phyloP scores from a whole-genome alignment of 2,113 vertebrate genomes.

The Chionodraco myersi region DNA sequence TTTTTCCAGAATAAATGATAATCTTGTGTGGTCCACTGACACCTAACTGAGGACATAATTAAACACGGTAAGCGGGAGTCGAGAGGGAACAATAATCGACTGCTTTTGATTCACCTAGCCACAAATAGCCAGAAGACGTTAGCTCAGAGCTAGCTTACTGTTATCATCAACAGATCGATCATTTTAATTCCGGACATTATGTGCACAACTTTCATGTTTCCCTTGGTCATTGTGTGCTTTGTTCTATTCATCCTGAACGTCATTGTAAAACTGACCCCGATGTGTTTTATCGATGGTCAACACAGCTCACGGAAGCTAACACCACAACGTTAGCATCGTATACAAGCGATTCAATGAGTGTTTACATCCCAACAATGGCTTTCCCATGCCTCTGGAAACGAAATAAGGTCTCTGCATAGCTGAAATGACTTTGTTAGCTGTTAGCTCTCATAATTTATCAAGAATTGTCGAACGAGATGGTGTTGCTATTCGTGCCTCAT shows the following conservation, averaged over 20 bases:
- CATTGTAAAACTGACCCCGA: accelerated
- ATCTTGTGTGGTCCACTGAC: conserved; percentile 16
- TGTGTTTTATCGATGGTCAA: conserved; percentile 33
- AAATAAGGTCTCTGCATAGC: not conserved
- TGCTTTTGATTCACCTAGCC: conserved; percentile 59
- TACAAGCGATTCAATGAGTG: conserved; percentile 48
- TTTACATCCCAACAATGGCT: conserved; percentile 43
- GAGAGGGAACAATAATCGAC: conserved; percentile 26
- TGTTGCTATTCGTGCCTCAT: not conserved
- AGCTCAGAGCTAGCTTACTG: conserved; percentile 69
- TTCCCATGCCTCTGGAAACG: not conserved
- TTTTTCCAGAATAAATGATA: conserved; percentile 40
- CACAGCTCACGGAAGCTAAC: conserved; percentile 61
- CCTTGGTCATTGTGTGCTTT: not conserved
- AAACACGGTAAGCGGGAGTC: conserved; percentile 63
- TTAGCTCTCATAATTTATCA: not conserved
- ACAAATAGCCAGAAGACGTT: conserved; percentile 57
- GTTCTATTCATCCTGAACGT: not conserved
- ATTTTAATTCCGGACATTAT: not conserved
- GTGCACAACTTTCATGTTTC: too few relatives aligned
- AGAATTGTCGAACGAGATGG: not conserved
- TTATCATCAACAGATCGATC: conserved; percentile 47
- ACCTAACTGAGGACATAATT: conserved; percentile 56
- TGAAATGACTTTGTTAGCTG: not conserved
- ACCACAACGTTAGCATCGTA: conserved; percentile 43